Percentiles rank a stretch among this genome's conserved stretches.
These are phyloP conservation scores for Tanytarsus gracilentus DNA, from an alignment of 2,888 invertebrate species.

Conservation along the genomic window DNA sequence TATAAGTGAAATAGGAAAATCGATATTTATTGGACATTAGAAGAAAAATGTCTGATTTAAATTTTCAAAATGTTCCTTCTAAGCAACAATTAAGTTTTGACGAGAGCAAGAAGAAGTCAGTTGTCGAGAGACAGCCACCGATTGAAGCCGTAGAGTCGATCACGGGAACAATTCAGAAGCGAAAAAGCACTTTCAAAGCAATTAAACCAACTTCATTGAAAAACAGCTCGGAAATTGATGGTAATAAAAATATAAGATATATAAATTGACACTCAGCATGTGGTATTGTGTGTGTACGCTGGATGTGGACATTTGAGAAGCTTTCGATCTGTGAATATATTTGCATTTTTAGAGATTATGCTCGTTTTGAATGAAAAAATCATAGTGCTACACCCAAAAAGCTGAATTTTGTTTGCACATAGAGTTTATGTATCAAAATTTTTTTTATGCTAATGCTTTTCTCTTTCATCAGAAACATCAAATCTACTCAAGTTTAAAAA, in stretches of 20 bases:
- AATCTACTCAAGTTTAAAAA: slow-evolving; percentile 83
- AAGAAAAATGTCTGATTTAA: slow-evolving; percentile 4
- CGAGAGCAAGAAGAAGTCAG: slow-evolving; percentile 1
- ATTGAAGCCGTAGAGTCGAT: neutral
- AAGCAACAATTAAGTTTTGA: neutral
- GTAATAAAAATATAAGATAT: neutral
- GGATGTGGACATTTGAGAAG: too few species aligned
- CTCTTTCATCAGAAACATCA: slow-evolving; percentile 36
- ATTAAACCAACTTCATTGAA: slow-evolving; percentile 18
- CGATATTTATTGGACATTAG: neutral
- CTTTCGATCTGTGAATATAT: too few species aligned
- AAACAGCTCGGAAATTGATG: slow-evolving; percentile 16
- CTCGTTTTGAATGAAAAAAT: too few species aligned
- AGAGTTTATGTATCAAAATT: too few species aligned
- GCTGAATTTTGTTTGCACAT: too few species aligned
- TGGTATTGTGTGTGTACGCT: too few species aligned
- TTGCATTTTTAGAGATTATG: too few species aligned
- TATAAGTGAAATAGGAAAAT: neutral
- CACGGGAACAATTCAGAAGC: slow-evolving; percentile 21
- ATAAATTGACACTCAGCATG: too few species aligned
- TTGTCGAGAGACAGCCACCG: neutral
- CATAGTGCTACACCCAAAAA: too few species aligned
- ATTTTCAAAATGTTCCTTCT: neutral
- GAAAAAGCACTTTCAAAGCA: slow-evolving; percentile 1
- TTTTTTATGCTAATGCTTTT: neutral